Percentiles rank a stretch among this genome's conserved stretches.
Conservation (phyloP, 2,797 vertebrate species). For the Sebastes taczanowskii region DNA sequence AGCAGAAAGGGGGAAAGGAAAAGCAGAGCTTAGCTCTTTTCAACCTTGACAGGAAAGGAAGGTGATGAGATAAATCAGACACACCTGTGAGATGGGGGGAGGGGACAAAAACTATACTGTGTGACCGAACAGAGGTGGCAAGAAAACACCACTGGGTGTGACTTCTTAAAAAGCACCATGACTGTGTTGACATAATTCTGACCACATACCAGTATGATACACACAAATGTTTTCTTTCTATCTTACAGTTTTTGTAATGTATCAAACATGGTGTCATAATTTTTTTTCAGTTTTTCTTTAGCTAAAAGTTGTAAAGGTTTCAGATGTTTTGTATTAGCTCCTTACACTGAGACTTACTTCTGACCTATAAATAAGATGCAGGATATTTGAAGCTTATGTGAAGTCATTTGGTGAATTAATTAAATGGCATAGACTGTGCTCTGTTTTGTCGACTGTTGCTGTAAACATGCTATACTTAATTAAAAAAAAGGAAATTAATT, state of each 20-base stretch:
- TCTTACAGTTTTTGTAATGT: neutral
- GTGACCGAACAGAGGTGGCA: neutral
- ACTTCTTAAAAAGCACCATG: neutral
- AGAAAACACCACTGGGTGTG: neutral
- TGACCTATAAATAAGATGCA: neutral
- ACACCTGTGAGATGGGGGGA: neutral
- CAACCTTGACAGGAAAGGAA: neutral
- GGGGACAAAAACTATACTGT: neutral
- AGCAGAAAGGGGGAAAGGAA: neutral
- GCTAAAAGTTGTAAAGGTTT: neutral
- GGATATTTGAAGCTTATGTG: neutral
- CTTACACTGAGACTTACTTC: neutral
- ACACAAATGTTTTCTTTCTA: neutral
- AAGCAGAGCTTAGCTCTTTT: neutral
- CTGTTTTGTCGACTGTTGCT: neutral
- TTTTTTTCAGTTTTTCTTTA: neutral
- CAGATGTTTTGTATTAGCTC: neutral
- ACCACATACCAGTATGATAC: neutral
- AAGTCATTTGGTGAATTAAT: slow-evolving; percentile 30
- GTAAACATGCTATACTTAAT: slow-evolving; percentile 24
- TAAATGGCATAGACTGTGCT: neutral
- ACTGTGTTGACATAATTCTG: neutral
- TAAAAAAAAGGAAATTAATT: slow-evolving; percentile 34
- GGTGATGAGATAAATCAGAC: neutral
- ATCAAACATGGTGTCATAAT: neutral